These are phyloP conservation scores for Sebastes minor DNA, from an alignment of 2,797 vertebrate species.

Conservation along the genomic window DNA sequence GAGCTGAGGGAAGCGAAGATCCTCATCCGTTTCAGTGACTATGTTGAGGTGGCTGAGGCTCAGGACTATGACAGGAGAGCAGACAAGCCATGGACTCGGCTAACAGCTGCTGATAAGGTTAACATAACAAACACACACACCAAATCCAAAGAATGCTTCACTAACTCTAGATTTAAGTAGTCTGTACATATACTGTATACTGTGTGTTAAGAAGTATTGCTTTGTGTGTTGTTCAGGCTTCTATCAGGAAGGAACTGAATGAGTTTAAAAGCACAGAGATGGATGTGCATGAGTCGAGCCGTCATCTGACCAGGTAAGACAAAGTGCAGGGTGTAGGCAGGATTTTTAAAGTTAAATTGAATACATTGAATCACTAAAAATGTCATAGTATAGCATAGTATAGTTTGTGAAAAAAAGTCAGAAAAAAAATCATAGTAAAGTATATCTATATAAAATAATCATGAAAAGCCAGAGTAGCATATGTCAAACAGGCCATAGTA, in stretches of 20 bases:
- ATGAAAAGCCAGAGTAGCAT: not conserved
- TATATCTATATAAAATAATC: too few relatives aligned
- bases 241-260: constrained; percentile 98
- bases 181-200: not conserved
- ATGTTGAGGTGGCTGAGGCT: constrained; percentile 95
- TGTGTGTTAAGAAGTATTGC: not conserved
- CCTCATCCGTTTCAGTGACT: constrained; percentile 98
- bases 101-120: constrained; percentile 96
- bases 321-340: not conserved
- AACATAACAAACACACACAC: not conserved
- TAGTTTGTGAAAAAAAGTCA: too few relatives aligned
- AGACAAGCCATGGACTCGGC: constrained; percentile 97
- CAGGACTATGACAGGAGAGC: constrained; percentile 98
- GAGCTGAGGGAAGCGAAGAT: constrained; percentile 96
- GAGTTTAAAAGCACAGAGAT: constrained; percentile 99
- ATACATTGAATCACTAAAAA: not conserved
- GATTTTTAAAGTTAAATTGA: not conserved
- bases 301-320: constrained; percentile 93
- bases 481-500: not conserved
- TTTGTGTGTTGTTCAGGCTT: constrained; percentile 85
- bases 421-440: too few relatives aligned
- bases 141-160: not conserved
- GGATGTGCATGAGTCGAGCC: constrained; percentile 98
- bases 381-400: not conserved
- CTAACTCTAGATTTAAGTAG: not conserved